phyloP scores from a whole-genome alignment of 2,888 invertebrate species.

The Rapana venosa region DNA sequence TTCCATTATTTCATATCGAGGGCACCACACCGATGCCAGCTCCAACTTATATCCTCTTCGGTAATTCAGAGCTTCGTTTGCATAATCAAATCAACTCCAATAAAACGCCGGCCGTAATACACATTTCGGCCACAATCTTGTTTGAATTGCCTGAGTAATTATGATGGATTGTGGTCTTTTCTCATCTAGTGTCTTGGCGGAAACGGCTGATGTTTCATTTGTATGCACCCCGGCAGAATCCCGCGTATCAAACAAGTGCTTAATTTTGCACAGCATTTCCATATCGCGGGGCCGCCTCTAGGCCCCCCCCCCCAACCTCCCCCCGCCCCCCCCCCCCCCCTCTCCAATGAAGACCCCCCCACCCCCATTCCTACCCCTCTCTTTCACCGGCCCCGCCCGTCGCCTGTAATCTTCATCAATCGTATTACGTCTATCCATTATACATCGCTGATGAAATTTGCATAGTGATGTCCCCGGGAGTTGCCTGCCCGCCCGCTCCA shows the following conservation, averaged over 20 bases:
- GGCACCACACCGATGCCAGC: background rate
- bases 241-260: conserved; percentile 51
- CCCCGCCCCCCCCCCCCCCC: conserved; percentile 38
- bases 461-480: conserved; percentile 48
- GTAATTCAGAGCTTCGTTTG: conserved; percentile 54
- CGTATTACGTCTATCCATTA: conserved; percentile 52
- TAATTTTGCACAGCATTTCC: conserved; percentile 56
- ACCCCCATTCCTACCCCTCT: background rate
- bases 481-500: background rate
- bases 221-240: conserved; percentile 53
- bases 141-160: conserved; percentile 55
- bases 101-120: conserved; percentile 54
- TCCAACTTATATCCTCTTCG: conserved; percentile 37
- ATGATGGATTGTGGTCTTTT: conserved; percentile 56
- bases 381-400: conserved; percentile 48
- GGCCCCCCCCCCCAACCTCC: conserved; percentile 45
- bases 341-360: background rate
- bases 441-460: conserved; percentile 52
- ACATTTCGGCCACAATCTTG: conserved; percentile 54
- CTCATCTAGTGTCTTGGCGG: conserved; percentile 42
- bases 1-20: conserved; percentile 35
- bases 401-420: conserved; percentile 53
- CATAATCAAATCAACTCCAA: conserved; percentile 56
- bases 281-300: conserved; percentile 47
- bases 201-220: conserved; percentile 52